Evolutionary conservation across 1,140 invertebrate species (phyloP), one percentile per base, ranked within the genome.

Genomic region (Drosophila sechellia): DNA sequence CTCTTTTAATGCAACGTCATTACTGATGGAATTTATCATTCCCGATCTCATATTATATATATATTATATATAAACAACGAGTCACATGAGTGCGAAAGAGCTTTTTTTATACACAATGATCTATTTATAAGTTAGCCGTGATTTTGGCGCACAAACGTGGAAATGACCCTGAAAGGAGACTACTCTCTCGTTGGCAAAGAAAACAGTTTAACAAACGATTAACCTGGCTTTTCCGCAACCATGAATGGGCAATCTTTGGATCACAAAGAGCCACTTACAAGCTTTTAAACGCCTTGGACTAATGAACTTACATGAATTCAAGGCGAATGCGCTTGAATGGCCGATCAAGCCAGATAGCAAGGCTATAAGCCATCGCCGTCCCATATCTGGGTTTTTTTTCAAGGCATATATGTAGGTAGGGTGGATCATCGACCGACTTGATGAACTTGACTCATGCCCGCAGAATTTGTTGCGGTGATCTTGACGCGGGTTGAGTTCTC

Each of bases 41-140:
- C 70, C 43, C 68, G 68, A 71, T 63, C 42, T 46, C 11, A 12
- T 31, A 39, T 50, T 50, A 65, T 27, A 4, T 39, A 37, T 42
- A 20, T 61, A 61, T 25, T 31, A 31, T 31, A 31, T 31, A 37
- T 17, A 25, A 5, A 64, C 22, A 17, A 0, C 37, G 17, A 31
- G 58, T 60, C 81, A 87, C 83, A 86, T 86, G 81, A 86, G 78
- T 61, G 70, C 53, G 61, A 75, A 78, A 83, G 42, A 70, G 42
- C 53, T 58, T 53, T 60, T 77, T 70, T 70, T 58, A 68, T 58
- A 55, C 15, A 45, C 45, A 69, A 69, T 72, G 48, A 43, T 63
- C 55, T 85, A 81, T 86, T 87, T 81, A 42, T 86, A 71, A 34
- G 15, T 6, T 54, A 49, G 50, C 54, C 63, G 45, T 59, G 39